A percentile compares a stretch with the other conserved stretches of the same genome.
Evolutionary conservation across 2,888 invertebrate genomes (phyloP).

Genomic region (Cheilosia grossa): DNA sequence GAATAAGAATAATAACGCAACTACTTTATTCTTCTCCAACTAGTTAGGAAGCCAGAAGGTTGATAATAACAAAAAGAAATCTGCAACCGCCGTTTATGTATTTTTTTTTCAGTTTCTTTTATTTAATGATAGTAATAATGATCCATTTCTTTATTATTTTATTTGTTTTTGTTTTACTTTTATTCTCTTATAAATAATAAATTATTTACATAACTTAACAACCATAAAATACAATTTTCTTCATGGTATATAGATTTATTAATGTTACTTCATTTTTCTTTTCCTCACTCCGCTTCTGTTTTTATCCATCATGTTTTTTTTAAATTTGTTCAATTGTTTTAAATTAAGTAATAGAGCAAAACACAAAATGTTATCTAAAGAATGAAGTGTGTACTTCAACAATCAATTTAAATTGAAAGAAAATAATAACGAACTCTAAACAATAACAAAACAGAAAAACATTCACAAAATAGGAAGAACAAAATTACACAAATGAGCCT

Average conservation of each 20-base stretch:
- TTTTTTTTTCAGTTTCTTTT: constrained; percentile 47
- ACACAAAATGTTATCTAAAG: constrained; percentile 8
- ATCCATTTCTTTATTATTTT: constrained; percentile 54
- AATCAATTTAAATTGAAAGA: neutral
- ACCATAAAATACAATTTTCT: constrained; percentile 65
- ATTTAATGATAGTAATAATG: constrained; percentile 69
- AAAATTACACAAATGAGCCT: constrained; percentile 31
- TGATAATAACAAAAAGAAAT: neutral
- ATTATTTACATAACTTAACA: constrained; percentile 74
- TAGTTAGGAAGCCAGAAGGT: neutral
- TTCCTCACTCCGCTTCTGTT: constrained; percentile 31
- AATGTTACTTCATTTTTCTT: constrained; percentile 29
- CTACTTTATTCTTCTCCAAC: too few species aligned
- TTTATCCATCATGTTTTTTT: constrained; percentile 23
- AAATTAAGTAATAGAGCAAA: neutral
- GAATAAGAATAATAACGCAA: too few species aligned
- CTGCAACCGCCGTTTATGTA: constrained; percentile 6
- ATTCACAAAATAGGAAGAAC: constrained; percentile 16
- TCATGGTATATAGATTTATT: constrained; percentile 62
- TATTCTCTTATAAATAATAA: constrained; percentile 67
- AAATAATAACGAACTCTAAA: constrained; percentile 5
- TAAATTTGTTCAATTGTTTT: constrained; percentile 12
- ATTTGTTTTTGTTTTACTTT: constrained; percentile 27
- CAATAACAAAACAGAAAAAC: constrained; percentile 39
- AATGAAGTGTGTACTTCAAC: neutral